A percentile compares a stretch with the other conserved stretches of the same genome.
These are phyloP conservation scores for Copsychus sechellarum DNA, from an alignment of 2,113 vertebrate genomes.

Conservation along the genomic window DNA sequence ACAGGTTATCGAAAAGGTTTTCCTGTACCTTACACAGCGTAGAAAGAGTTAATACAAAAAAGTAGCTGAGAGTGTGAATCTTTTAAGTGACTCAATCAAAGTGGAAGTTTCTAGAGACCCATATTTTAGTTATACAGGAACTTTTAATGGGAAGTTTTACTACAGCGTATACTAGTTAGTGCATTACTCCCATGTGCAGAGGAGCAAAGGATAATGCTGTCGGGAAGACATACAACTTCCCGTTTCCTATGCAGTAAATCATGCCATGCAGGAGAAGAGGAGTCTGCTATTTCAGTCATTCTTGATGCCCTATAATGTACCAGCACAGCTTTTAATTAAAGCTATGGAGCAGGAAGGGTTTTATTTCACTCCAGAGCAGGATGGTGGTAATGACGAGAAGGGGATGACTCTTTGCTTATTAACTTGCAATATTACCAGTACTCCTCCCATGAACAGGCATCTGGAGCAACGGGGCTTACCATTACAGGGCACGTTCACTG, in stretches of 20 bases:
- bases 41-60: neutral
- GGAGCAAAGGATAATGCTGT: neutral
- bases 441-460: neutral
- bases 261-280: neutral
- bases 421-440: neutral
- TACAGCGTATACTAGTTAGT: neutral
- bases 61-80: neutral
- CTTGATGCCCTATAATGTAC: neutral
- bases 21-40: neutral
- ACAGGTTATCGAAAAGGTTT: neutral
- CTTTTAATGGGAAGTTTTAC: neutral
- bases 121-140: neutral
- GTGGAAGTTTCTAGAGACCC: neutral
- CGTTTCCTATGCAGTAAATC: neutral
- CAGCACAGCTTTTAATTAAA: constrained; percentile 15
- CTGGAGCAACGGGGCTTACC: neutral
- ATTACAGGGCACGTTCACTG: neutral
- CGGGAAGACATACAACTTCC: neutral
- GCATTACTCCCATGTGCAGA: neutral
- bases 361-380: neutral
- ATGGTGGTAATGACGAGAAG: neutral
- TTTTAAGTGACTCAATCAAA: neutral
- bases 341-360: neutral
- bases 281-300: neutral
- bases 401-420: neutral